phyloP scores from a whole-genome alignment of 23 tunicate genomes.

The Ascidia mentula region DNA sequence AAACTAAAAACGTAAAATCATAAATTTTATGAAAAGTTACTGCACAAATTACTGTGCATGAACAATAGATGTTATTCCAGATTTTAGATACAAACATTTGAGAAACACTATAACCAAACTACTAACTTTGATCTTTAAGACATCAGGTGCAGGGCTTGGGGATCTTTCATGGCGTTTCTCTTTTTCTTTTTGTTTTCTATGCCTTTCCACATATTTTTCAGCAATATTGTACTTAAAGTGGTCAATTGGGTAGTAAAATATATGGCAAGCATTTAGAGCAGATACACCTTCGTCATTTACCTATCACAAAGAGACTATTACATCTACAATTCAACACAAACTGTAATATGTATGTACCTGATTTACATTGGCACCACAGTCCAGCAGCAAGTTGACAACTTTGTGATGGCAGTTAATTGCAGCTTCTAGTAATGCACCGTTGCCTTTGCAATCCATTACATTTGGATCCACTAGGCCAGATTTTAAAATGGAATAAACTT shows the following conservation, averaged over 20 bases:
- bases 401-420: conserved; percentile 74
- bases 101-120: not conserved
- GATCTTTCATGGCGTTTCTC: conserved; percentile 8
- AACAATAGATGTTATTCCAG: too few species aligned
- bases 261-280: conserved; percentile 77
- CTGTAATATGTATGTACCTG: conserved; percentile 34
- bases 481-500: conserved; percentile 68
- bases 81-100: too few species aligned
- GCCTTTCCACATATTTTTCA: conserved; percentile 35
- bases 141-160: not conserved
- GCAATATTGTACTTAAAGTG: conserved; percentile 69
- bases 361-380: conserved; percentile 86
- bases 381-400: conserved; percentile 81
- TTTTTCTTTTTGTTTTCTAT: not conserved
- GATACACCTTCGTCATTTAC: conserved; percentile 72
- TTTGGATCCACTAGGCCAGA: conserved; percentile 76
- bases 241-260: conserved; percentile 84
- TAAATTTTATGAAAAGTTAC: too few species aligned
- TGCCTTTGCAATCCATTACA: conserved; percentile 67
- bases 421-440: conserved; percentile 59
- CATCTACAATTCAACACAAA: not conserved
- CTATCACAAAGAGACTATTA: conserved; percentile 7
- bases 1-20: too few species aligned
- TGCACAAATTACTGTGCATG: too few species aligned
- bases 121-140: not conserved